Base-by-base conservation (phyloP, 2,113 vertebrate genomes). In the Percopsis transmontana region DNA sequence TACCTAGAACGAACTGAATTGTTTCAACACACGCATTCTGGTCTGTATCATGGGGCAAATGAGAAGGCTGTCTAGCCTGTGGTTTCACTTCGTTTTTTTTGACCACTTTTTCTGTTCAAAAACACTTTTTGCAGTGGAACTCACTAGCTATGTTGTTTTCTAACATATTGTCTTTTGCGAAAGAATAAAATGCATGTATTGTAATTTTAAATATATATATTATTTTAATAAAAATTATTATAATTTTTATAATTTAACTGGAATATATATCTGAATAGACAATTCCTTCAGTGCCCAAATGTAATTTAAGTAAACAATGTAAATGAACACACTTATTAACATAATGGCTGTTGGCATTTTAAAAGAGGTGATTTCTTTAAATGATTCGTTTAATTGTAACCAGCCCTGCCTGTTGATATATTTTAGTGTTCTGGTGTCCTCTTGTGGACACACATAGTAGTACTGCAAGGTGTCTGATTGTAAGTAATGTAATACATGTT, bases 401-500 rank as follows among this genome's bases (percentile, higher is more conserved):
- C 11, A 44, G 41, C 8, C 41, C 11, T 40, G 39, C 5, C 39
- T 40, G 39, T 62, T 24, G 60, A 19, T 27, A 6, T 33, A 7
- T 33, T 33, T 33, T 7, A 33, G 8, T 4, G 27, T 33, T 66
- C 13, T 75, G 27, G 14, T 16, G 42, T 65, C 11, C 66, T 79
- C 77, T 82, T 51, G 67, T 70, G 72, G 81, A 42, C 33, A 50
- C 0, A 21, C n/a, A 2, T 12, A 6, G 40, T 57, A 72, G 2
- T 67, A 44, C 64, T 68, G 10, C 14, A 23, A 57, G 15, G 12
- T 58, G 2, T 50, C n/a, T n/a, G n/a, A 33, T 33, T 33, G 27
- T 33, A 33, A 6, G 27, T 33, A 33, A 33, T 7, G 27, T 33
- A 0, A 7, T 33, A 33, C 5, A 33, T 33, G 27, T 33, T 33